Evolutionary conservation across 2,888 invertebrate genomes (phyloP).

Genomic region (Tenodera sinensis): DNA sequence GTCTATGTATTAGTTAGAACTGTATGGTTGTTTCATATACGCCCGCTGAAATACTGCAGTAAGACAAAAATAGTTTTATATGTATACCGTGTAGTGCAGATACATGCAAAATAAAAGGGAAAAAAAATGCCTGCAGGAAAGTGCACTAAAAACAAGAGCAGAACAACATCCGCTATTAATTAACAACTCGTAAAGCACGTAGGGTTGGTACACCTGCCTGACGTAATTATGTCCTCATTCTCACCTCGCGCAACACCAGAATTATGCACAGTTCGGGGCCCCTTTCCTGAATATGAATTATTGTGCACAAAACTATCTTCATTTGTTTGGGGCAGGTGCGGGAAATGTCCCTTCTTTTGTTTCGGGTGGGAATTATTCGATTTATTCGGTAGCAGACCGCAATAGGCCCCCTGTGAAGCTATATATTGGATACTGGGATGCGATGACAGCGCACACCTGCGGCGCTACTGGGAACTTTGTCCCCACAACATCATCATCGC

Average conservation of each 20-base stretch:
- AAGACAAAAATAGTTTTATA: no score
- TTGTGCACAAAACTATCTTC: neutral
- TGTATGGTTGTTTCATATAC: no score
- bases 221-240: neutral
- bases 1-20: no score
- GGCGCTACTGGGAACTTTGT: neutral
- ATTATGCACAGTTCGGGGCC: neutral
- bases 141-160: no score
- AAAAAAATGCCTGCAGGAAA: no score
- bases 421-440: neutral
- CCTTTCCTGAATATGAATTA: neutral
- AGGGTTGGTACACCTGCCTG: neutral
- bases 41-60: no score
- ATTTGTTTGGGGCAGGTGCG: neutral
- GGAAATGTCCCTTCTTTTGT: neutral
- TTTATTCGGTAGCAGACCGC: neutral
- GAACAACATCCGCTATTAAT: neutral
- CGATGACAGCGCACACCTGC: neutral
- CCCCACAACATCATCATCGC: neutral
- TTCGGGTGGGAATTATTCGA: neutral
- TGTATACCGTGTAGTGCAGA: no score
- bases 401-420: neutral
- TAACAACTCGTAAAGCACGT: neutral
- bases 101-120: no score
- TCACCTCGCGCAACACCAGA: neutral